These are phyloP conservation scores for Graphium colonna DNA, from an alignment of 2,888 invertebrate genomes.

Conservation along the genomic window DNA sequence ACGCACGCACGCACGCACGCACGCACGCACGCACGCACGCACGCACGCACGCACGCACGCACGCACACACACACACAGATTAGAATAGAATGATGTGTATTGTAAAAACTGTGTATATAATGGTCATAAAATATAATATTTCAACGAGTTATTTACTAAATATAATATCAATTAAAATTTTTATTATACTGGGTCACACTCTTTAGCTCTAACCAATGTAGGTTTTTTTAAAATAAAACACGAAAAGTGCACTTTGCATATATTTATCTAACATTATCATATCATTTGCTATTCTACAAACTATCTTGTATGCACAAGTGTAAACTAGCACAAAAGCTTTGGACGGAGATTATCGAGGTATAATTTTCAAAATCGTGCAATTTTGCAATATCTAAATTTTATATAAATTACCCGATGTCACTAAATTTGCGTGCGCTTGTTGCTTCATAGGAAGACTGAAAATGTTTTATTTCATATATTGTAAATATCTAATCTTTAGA, in stretches of 20 bases:
- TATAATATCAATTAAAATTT: too few relatives aligned
- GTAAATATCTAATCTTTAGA: neutral
- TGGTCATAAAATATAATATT: too few relatives aligned
- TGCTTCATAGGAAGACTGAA: neutral
- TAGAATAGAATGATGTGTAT: too few relatives aligned
- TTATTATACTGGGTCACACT: too few relatives aligned
- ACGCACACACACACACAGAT: too few relatives aligned
- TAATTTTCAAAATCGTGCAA: neutral
- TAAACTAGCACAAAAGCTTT: neutral
- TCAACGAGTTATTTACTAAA: too few relatives aligned
- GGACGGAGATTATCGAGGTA: neutral
- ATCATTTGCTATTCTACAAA: neutral
- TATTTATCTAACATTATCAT: neutral
- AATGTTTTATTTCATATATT: neutral
- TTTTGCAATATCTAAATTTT: neutral
- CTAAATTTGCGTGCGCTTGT: neutral
- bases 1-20: too few relatives aligned
- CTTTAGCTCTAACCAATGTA: too few relatives aligned
- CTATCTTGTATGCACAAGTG: neutral
- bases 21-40: too few relatives aligned
- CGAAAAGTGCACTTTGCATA: neutral
- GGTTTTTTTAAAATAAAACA: too few relatives aligned
- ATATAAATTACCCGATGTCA: neutral
- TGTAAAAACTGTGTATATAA: too few relatives aligned
- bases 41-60: too few relatives aligned